These are phyloP conservation scores for Cotesia chilonis DNA, from an alignment of 1,140 invertebrate species.

Conservation along the genomic window DNA sequence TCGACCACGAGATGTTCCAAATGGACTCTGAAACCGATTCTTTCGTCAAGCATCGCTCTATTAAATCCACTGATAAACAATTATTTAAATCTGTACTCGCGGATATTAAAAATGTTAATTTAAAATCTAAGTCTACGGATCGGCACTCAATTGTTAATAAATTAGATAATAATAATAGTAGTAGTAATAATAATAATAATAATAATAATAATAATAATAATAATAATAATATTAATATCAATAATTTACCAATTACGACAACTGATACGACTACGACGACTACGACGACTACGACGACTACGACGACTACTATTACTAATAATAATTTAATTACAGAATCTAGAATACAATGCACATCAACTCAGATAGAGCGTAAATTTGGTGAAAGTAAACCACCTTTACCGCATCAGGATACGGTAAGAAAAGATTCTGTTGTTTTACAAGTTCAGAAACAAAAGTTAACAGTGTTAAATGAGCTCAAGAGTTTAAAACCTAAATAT, in stretches of 20 bases:
- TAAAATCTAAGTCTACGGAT: conserved; percentile 50
- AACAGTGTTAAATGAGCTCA: conserved; percentile 59
- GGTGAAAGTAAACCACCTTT: conserved; percentile 45
- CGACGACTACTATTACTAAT: conserved; percentile 28
- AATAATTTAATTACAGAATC: conserved; percentile 55
- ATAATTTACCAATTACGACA: no score
- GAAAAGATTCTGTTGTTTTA: conserved; percentile 57
- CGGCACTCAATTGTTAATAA: conserved; percentile 49
- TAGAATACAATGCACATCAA: conserved; percentile 57
- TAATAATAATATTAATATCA: no score
- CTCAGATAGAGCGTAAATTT: conserved; percentile 59
- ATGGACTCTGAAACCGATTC: conserved; percentile 65
- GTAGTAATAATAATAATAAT: no score
- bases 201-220: no score
- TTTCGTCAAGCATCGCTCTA: conserved; percentile 60
- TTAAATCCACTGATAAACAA: conserved; percentile 53
- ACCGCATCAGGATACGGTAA: conserved; percentile 52
- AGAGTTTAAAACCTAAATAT: conserved; percentile 60
- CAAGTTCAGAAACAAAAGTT: conserved; percentile 64
- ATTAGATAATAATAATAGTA: conserved; percentile 32
- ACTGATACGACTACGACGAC: no score
- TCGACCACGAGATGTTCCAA: conserved; percentile 64
- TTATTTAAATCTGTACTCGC: conserved; percentile 54
- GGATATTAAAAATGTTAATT: conserved; percentile 49
- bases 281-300: no score